Base-by-base conservation (phyloP, 1,140 invertebrate genomes). In the Stegodyphus mimosarum region DNA sequence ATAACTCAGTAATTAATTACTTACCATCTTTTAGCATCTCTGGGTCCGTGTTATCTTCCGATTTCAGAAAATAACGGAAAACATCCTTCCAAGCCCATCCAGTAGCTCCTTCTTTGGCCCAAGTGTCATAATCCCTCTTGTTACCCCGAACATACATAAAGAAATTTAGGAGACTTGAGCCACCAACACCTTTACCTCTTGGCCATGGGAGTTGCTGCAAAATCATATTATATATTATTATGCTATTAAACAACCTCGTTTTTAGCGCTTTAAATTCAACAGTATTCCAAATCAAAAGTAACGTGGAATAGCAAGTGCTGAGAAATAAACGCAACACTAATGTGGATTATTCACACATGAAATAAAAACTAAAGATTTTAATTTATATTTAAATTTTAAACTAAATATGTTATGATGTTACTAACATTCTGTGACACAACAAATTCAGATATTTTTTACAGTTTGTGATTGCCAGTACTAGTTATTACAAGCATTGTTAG, bases 61-160 rank as follows among this genome's bases (percentile, higher is more conserved):
- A 88, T 84, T 90, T 90, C 17, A 91, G 89, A 85, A 93, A 95
- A 88, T 94, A 95, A 0, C 93, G 93, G 7, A 95, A 89, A 0
- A 95, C 92, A 3, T 95, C 93, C 6, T 92, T 90, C 88, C 95
- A 97, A 18, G 93, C 93, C 95, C 94, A 95, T 63, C 94, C 94
- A 6, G 72, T 87, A 2, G 92, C 92, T 7, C 92, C 92, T 69
- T 92, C 90, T 49, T 94, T 88, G 11, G 93, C 92, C 98, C 98
- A 99, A 51, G 94, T 91, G 89, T 99, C 95, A 89, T 97, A 99
- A 89, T 99, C 97, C 53, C 93, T 91, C 60, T 92, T 93, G 90
- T 98, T 96, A 0, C 96, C 96, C 52, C 96, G 91, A 0, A 97
- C 93, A 87, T 97, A 98, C 60, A 96, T 92, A 96, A 98, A 97